A percentile compares a stretch with the other conserved stretches of the same genome.
Evolutionary conservation across 2,113 vertebrate genomes (phyloP).

Genomic region (Plestiodon gilberti): DNA sequence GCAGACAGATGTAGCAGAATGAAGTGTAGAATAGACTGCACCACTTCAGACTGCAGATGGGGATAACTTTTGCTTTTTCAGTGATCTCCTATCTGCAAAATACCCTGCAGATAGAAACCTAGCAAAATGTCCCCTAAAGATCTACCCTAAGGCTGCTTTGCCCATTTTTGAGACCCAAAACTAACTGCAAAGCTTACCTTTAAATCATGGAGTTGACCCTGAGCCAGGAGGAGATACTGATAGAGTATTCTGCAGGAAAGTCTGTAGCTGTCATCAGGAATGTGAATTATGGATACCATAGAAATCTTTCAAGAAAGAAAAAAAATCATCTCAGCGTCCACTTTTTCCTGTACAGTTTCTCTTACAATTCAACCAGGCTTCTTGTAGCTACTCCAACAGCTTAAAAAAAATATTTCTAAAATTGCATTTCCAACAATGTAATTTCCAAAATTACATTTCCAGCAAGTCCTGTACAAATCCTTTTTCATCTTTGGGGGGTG

Average conservation of each 20-base stretch:
- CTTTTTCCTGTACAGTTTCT: rapidly evolving
- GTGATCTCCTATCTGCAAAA: background rate
- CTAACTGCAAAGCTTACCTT: conserved; percentile 78
- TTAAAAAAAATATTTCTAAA: background rate
- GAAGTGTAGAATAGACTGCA: background rate
- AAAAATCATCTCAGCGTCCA: background rate
- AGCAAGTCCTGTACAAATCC: background rate
- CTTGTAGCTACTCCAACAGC: background rate
- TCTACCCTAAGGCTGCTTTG: background rate
- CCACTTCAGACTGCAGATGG: background rate
- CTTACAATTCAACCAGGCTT: background rate
- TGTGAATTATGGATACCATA: conserved; percentile 88
- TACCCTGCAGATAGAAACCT: background rate
- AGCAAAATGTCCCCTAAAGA: background rate
- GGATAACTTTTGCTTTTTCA: background rate
- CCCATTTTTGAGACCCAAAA: background rate
- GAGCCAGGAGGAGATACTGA: conserved; percentile 90
- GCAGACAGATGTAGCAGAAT: background rate
- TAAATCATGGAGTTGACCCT: conserved; percentile 90
- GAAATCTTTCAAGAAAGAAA: conserved; percentile 79
- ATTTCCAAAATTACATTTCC: too few species aligned
- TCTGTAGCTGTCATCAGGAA: conserved; percentile 89
- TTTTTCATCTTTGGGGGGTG: background rate
- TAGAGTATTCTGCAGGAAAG: conserved; percentile 89
- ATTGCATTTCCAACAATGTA: background rate